A percentile compares a stretch with the other conserved stretches of the same genome.
Evolutionary conservation across 2,113 vertebrate species (phyloP).

Genomic region (Poeciliopsis prolifica): DNA sequence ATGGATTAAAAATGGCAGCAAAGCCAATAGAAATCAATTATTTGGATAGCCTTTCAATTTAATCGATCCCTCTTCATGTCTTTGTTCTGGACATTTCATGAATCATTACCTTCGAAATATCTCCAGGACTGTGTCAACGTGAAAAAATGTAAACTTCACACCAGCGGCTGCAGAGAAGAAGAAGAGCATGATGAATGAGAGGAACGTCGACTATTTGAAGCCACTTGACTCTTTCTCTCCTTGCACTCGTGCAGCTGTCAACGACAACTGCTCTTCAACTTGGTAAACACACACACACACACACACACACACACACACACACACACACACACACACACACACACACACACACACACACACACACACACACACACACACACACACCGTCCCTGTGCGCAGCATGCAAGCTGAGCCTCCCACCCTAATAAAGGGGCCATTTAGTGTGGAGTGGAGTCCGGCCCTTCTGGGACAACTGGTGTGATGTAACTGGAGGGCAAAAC

Average conservation of each 20-base stretch:
- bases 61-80: neutral
- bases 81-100: neutral
- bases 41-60: neutral
- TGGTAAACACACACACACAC: constrained; percentile 63
- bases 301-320: constrained; percentile 25
- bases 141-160: constrained; percentile 49
- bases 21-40: neutral
- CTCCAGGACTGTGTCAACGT: constrained; percentile 25
- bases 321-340: neutral
- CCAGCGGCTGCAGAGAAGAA: constrained; percentile 6
- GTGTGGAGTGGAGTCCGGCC: constrained; percentile 61
- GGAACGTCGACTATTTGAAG: constrained; percentile 83
- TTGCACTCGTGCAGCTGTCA: constrained; percentile 88
- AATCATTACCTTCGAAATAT: constrained; percentile 10
- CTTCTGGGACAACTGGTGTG: constrained; percentile 69
- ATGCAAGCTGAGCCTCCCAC: constrained; percentile 75
- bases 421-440: constrained; percentile 85
- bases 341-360: neutral
- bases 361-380: constrained; percentile 28
- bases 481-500: constrained; percentile 50
- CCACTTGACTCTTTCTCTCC: constrained; percentile 84
- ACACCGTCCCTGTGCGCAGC: constrained; percentile 76
- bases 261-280: constrained; percentile 90
- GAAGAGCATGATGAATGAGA: constrained; percentile 73
- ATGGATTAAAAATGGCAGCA: neutral